Evolutionary conservation across 2,113 vertebrate species (phyloP), one percentile per base, ranked within the genome.

Genomic region (Mormoops blainvillei): DNA sequence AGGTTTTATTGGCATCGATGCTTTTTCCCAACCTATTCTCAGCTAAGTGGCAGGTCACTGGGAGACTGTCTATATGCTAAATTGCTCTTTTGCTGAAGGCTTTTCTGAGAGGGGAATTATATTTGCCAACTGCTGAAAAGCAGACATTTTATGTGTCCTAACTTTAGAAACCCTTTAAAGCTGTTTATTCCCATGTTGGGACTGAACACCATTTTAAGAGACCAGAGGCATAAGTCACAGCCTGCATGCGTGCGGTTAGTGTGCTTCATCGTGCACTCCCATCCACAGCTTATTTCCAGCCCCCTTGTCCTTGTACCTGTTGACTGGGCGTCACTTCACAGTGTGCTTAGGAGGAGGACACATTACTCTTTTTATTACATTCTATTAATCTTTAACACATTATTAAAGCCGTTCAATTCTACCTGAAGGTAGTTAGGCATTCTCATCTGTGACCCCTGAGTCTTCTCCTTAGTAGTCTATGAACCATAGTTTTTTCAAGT

Each of bases 61-160:
- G 56, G 67, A 96, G 77, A 92, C 87, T 95, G 76, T 95, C 56
- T 96, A 94, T 96, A 94, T 81, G 89, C 95, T 94, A 98, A 97
- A 67, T 91, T 97, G 80, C 33, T 93, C 86, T 97, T 97, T 96
- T 41, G 56, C 73, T 71, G 56, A 94, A 85, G 87, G 52, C 67
- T 89, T 96, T 97, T 89, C 73, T 50, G 74, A 63, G 61, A 61
- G 31, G 45, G 52, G 10, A 48, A 92, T 93, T 94, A 97, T 93
- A 87, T 94, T 95, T 96, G 41, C 61, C 84, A 93, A 78, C 41
- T 89, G 10, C 70, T 91, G 36, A 85, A 96, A 92, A 94, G 83
- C 74, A 96, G 45, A 78, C 67, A 89, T 94, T 93, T 91, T 94
- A 63, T 73, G 18, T 85, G 36, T 87, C 33, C 52, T 91, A 52